Evolutionary conservation across 2,113 vertebrate genomes (phyloP), one percentile per base, ranked within the genome.

Genomic region (Pteruthius melanotis): DNA sequence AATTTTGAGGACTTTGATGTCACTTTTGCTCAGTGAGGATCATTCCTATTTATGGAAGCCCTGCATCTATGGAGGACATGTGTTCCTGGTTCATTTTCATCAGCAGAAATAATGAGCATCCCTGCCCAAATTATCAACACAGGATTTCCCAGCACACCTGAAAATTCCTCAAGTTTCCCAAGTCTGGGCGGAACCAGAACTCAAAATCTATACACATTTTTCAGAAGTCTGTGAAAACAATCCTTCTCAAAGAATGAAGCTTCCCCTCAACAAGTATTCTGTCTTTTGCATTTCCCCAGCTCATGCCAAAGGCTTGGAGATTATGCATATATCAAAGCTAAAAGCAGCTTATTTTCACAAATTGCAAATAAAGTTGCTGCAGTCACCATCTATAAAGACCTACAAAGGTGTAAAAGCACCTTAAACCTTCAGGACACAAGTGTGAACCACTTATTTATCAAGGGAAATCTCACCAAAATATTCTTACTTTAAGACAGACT

Each of bases 1-100:
- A 77, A 7, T 24, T 8, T 31, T 70, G 49, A 75, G 14, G n/a
- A 47, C 15, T 68, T 44, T 44, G 31, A 42, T 28, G 9, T 45
- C 6, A 5, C 1, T 3, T 71, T 33, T 4, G 1, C 21, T 47
- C 17, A 23, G 7, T 56, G 20, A 45, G 44, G 13, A 21, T 30
- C 19, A 10, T 56, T 61, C 47, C 72, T 44, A 27, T 35, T 54
- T 30, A 53, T 23, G 31, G 84, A 86, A 56, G 24, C 9, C 56
- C 54, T 17, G 13, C 8, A 40, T 31, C 57, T 49, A 21, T 1
- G 1, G 18, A 81, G 12, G 24, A 53, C 31, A n/a, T 0, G 0
- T 11, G 28, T 16, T 72, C 49, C 28, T 35, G 21, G 22, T 20
- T 69, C 52, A 40, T 30, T 57, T 71, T 47, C 33, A 71, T 52